Conservation (phyloP, 2,797 vertebrate genomes). For the Urosaurus nigricauda region DNA sequence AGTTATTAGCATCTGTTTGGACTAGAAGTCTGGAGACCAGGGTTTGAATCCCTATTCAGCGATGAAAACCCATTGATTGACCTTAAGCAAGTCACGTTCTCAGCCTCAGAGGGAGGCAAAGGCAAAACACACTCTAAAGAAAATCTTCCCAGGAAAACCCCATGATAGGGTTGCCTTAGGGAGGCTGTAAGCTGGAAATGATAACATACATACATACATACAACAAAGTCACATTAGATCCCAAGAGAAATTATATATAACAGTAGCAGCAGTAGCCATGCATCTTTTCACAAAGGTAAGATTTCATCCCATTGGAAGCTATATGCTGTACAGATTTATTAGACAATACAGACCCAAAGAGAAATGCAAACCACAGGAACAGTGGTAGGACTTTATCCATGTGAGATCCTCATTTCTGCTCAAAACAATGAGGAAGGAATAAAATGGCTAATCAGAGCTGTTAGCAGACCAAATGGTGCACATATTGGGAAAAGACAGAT, state of each 20-base stretch:
- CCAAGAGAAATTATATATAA: neutral
- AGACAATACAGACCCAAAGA: slow-evolving; percentile 57
- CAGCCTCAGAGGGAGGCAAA: too few relatives aligned
- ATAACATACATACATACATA: too few relatives aligned
- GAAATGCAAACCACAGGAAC: slow-evolving; percentile 35
- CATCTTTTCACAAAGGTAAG: neutral
- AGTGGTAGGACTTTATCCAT: slow-evolving; percentile 78
- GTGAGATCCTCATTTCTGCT: neutral
- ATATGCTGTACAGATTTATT: slow-evolving; percentile 70
- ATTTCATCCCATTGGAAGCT: neutral
- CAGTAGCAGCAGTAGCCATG: neutral
- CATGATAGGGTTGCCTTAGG: too few relatives aligned
- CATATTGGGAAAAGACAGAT: neutral
- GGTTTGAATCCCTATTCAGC: too few relatives aligned
- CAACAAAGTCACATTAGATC: neutral
- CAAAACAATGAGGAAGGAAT: neutral
- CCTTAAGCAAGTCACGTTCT: too few relatives aligned
- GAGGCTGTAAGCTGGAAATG: too few relatives aligned
- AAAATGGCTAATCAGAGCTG: neutral
- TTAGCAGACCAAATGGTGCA: neutral
- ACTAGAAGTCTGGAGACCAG: neutral
- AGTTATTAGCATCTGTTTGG: neutral
- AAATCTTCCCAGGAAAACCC: too few relatives aligned
- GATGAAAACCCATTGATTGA: too few relatives aligned
- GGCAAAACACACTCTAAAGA: too few relatives aligned